phyloP scores from a whole-genome alignment of 2,797 vertebrate species.

The Diglossa cyanea region DNA sequence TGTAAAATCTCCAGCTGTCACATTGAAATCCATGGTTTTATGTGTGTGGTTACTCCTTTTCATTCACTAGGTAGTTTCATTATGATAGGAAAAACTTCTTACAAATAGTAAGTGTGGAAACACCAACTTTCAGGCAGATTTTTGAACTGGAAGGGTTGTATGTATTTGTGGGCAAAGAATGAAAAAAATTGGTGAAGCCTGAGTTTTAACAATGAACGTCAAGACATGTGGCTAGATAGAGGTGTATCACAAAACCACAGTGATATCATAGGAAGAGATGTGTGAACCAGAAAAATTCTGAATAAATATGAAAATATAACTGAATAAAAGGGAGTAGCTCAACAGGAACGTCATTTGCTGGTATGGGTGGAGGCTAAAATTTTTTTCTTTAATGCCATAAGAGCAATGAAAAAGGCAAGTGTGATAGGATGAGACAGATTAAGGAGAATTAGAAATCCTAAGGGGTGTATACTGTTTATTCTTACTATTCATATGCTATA shows the following conservation, averaged over 20 bases:
- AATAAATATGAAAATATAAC: neutral
- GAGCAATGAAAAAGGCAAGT: neutral
- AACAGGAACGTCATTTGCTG: neutral
- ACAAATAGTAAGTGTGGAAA: neutral
- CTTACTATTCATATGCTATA: neutral
- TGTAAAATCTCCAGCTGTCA: neutral
- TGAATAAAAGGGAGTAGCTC: neutral
- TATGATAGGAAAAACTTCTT: neutral
- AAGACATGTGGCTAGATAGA: neutral
- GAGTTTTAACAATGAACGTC: neutral
- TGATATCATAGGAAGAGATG: neutral
- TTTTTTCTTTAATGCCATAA: neutral
- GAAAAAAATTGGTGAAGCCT: neutral
- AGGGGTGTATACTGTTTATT: rapidly evolving
- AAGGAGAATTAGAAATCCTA: neutral
- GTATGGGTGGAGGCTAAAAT: neutral
- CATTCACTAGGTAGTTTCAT: neutral
- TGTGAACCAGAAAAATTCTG: neutral
- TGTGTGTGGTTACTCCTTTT: neutral
- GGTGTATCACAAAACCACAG: neutral
- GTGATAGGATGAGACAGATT: neutral
- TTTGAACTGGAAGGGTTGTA: neutral
- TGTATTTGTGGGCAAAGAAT: neutral
- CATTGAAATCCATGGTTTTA: neutral
- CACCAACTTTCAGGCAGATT: neutral